Percentiles rank a stretch among this genome's conserved stretches.
Conservation (phyloP, 2,888 invertebrate species). For the Celastrina argiolus region DNA sequence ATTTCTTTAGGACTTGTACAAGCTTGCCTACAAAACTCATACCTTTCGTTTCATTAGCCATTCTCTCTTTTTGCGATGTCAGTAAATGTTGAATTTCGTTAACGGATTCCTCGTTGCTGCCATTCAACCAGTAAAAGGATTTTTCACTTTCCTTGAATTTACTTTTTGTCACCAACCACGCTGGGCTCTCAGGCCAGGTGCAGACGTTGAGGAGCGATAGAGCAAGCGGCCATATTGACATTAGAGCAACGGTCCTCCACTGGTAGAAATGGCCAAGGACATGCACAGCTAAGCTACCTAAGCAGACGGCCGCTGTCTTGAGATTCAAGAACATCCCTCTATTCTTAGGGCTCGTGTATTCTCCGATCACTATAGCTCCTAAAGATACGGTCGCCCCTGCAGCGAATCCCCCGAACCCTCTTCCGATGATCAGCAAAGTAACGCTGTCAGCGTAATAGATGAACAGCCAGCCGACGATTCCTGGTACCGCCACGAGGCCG, state of each 20-base stretch:
- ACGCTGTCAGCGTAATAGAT: constrained; percentile 44
- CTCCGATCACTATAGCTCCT: constrained; percentile 54
- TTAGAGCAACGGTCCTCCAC: constrained; percentile 47
- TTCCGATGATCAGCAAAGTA: constrained; percentile 42
- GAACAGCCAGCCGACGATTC: constrained; percentile 46
- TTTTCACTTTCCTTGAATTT: constrained; percentile 63
- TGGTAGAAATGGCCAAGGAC: constrained; percentile 40
- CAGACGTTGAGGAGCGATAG: constrained; percentile 46
- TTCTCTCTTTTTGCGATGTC: constrained; percentile 42
- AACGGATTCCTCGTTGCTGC: constrained; percentile 40
- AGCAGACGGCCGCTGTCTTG: constrained; percentile 47
- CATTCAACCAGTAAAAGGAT: constrained; percentile 72
- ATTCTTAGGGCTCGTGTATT: constrained; percentile 49
- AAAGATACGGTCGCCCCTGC: constrained; percentile 43
- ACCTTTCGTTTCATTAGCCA: constrained; percentile 24
- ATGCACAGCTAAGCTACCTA: constrained; percentile 47
- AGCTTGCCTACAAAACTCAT: constrained; percentile 30
- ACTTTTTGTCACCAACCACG: constrained; percentile 76
- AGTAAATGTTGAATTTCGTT: constrained; percentile 46
- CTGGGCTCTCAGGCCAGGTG: constrained; percentile 79
- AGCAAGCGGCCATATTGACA: constrained; percentile 41
- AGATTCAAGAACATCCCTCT: constrained; percentile 54
- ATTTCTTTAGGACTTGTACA: constrained; percentile 41
- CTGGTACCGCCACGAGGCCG: constrained; percentile 43
- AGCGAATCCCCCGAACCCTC: constrained; percentile 45